Base-by-base conservation (phyloP, 2,113 vertebrate species). In the Ceratotherium simum region DNA sequence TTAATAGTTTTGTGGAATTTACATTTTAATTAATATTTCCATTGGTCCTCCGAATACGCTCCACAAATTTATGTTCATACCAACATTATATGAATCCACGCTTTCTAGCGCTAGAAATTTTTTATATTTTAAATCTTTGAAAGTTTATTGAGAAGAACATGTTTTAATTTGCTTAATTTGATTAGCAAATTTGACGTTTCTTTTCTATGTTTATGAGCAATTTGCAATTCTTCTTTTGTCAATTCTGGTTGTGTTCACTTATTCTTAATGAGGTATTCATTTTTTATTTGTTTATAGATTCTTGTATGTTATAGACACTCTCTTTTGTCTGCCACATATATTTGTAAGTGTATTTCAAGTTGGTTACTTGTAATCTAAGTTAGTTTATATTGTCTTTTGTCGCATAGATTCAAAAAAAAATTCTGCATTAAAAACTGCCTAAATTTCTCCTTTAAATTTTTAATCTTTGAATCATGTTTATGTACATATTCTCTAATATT, bases 81-180 rank as follows among this genome's bases (percentile, higher is more conserved):
- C 73, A 51, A 65, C 33, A 65, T 89, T 76, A 89, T 89, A 62
- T 76, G 73, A 62, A 62, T 48, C n/a, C 48, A 56, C 48, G 54
- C 33, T 65, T 36, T 6, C 16, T 36, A 67, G n/a, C 25, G 39
- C 10, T 54, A 67, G 58, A 39, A 3, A 39, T 29, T 36, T 89
- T 36, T 67, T 39, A 39, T 67, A 39, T 39, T 67, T 90, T 31
- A 65, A 36, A 78, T 78, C 60, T 51, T 36, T 65, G 88, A 65
- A 65, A 78, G 51, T 27, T 60, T 54, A 33, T 36, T 64, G 31
- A 88, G 29, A 79, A 39, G 23, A 67, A 62, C 36, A 78, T 78
- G 39, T 65, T 85, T 90, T 58, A 48, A 90, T 90, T 79, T 90
- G 16, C 33, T 76, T 90, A 39, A 16, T 79, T 90, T 90, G 33